Base-by-base conservation (phyloP, 1,140 invertebrate genomes). In the Euura saliciscinereae region DNA sequence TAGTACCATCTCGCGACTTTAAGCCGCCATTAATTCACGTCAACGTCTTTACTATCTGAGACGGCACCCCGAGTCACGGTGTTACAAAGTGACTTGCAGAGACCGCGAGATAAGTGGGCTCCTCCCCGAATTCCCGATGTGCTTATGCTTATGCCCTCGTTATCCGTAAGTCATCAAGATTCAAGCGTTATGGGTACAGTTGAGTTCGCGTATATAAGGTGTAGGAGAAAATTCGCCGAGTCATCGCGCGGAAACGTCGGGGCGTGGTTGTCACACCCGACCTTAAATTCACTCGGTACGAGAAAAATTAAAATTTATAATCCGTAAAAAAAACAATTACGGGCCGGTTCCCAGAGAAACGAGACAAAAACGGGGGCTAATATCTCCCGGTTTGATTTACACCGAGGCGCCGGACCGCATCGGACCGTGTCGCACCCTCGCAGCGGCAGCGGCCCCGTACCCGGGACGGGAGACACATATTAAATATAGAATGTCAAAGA, bases 11-110 rank as follows among this genome's bases (percentile, higher is more conserved):
- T 28, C 51, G 13, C 8, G 51, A 59, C 51, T 59, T 84, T 85
- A 86, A 85, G 83, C 85, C 76, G 75, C 83, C 85, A 87, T 87
- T 86, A 86, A 87, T 87, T 87, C 85, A 86, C 86, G 85, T 87
- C 86, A 87, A 87, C 79, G 86, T 86, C 84, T 86, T 85, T 28
- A 71, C 81, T 86, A 86, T 79, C 77, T 28, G 28, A 28, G 28
- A 28, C 28, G 28, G 28, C 28, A 28, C 28, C n/a, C n/a, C n/a
- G 28, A 28, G 28, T 28, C 28, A 28, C 28, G 28, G 81, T 73
- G 65, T 71, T n/a, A n/a, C 5, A 59, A 59, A 74, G 77, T 85
- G 83, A 85, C 84, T 85, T 85, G 85, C 84, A 84, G 83, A 72
- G 81, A 84, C 73, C 64, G 28, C 28, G 77, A 83, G 84, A 86